A percentile compares a stretch with the other conserved stretches of the same genome.
Evolutionary conservation across 1,140 invertebrate species (phyloP).

Genomic region (Arion vulgaris): DNA sequence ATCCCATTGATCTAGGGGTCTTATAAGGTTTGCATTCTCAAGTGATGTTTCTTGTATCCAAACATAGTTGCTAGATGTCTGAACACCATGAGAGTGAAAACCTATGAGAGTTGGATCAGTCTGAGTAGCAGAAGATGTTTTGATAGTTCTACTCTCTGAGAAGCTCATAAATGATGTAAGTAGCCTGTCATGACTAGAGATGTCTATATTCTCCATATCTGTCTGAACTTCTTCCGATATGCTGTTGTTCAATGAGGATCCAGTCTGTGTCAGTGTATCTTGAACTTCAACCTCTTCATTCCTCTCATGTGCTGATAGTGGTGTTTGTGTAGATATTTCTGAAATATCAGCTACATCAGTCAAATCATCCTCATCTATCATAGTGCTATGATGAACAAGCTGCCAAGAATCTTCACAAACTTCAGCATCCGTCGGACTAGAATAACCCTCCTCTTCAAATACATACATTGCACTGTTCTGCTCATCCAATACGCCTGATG

Average conservation of each 20-base stretch:
- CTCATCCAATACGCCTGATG: background rate
- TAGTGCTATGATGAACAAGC: background rate
- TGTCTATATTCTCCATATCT: slow-evolving; percentile 33
- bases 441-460: too few relatives aligned
- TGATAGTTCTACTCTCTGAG: background rate
- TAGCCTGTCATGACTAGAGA: background rate
- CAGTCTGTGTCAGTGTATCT: slow-evolving; percentile 54
- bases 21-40: background rate
- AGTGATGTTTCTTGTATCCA: background rate
- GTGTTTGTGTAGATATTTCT: slow-evolving; percentile 22
- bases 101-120: background rate
- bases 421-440: background rate
- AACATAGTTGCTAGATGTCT: background rate
- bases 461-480: background rate
- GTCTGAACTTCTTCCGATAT: slow-evolving; percentile 49
- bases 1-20: background rate
- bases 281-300: slow-evolving; percentile 24
- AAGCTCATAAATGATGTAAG: background rate
- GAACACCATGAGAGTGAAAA: background rate
- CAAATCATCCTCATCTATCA: slow-evolving; percentile 10
- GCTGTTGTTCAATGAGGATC: slow-evolving; percentile 47
- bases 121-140: background rate
- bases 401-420: background rate
- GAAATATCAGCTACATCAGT: slow-evolving; percentile 1
- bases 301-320: background rate